Evolutionary conservation across 2,888 invertebrate genomes (phyloP).

Genomic region (Cremastinae sp.): DNA sequence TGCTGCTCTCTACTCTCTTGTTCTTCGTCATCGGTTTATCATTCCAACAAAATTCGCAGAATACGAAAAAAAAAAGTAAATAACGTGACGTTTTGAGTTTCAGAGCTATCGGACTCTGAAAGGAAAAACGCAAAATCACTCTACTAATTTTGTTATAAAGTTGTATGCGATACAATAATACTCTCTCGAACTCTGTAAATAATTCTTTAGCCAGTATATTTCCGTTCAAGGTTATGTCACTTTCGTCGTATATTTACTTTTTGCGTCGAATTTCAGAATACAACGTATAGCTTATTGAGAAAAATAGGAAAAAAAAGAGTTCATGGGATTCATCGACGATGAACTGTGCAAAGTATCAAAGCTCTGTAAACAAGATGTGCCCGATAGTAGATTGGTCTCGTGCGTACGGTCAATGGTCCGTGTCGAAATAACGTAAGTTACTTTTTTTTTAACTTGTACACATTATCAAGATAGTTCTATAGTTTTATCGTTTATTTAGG

Average conservation of each 20-base stretch:
- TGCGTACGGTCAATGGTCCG: slow-evolving; percentile 86
- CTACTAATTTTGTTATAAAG: not conserved
- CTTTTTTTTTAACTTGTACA: not conserved
- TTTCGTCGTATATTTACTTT: slow-evolving; percentile 6
- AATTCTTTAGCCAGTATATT: not conserved
- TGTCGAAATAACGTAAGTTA: slow-evolving; percentile 84
- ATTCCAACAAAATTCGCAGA: slow-evolving; percentile 11
- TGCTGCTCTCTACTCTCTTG: too few species aligned
- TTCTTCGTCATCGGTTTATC: too few species aligned
- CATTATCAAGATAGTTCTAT: not conserved
- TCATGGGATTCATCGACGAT: slow-evolving; percentile 85
- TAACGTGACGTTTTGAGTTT: slow-evolving; percentile 25
- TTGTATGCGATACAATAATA: slow-evolving; percentile 6
- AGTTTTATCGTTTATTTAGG: too few species aligned
- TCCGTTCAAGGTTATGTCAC: slow-evolving; percentile 36
- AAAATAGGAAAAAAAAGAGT: slow-evolving; percentile 50
- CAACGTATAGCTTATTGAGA: not conserved
- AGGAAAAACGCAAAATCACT: not conserved
- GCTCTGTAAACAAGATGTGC: slow-evolving; percentile 84
- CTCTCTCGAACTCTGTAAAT: slow-evolving; percentile 12
- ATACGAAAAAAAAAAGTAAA: slow-evolving; percentile 19
- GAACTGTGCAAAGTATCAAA: slow-evolving; percentile 85
- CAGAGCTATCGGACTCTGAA: slow-evolving; percentile 51
- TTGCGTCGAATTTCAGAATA: not conserved
- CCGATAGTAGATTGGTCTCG: slow-evolving; percentile 84